Percentiles rank a stretch among this genome's conserved stretches.
Evolutionary conservation across 2,113 vertebrate genomes (phyloP).

Genomic region (Odobenus rosmarus): DNA sequence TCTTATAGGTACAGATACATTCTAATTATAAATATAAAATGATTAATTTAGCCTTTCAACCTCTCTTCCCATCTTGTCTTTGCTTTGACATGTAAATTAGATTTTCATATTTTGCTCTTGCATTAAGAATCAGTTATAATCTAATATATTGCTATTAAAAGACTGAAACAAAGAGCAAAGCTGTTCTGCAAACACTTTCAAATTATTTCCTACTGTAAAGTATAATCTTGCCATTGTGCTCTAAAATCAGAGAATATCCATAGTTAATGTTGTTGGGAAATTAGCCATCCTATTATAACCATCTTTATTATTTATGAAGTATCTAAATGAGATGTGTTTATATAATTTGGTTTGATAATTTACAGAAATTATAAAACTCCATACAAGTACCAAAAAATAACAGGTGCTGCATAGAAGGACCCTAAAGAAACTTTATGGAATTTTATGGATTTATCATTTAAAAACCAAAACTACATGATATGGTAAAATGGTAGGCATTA

Average conservation of each 20-base stretch:
- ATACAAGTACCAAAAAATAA: slow-evolving; percentile 67
- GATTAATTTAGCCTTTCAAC: not conserved
- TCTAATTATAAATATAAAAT: slow-evolving; percentile 47
- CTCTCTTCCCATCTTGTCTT: not conserved
- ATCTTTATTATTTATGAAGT: slow-evolving; percentile 52
- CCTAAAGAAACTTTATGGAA: slow-evolving; percentile 69
- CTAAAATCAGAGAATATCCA: slow-evolving; percentile 33
- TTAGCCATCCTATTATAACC: slow-evolving; percentile 38
- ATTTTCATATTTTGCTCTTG: slow-evolving; percentile 38
- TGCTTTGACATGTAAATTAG: slow-evolving; percentile 28
- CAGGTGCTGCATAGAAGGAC: slow-evolving; percentile 22
- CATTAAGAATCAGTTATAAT: slow-evolving; percentile 33
- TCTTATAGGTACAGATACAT: not conserved
- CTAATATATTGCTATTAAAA: slow-evolving; percentile 38
- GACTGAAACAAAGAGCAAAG: not conserved
- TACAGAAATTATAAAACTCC: slow-evolving; percentile 58
- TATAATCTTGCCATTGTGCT: not conserved
- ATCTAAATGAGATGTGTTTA: slow-evolving; percentile 65
- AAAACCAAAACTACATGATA: slow-evolving; percentile 47
- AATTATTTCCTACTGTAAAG: slow-evolving; percentile 43
- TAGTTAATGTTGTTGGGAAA: slow-evolving; percentile 36
- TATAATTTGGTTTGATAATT: slow-evolving; percentile 66
- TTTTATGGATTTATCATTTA: slow-evolving; percentile 76
- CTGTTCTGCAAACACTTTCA: not conserved
- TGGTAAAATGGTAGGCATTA: slow-evolving; percentile 64